Conservation (phyloP, 2,797 vertebrate genomes). For the Propithecus perrieri region DNA sequence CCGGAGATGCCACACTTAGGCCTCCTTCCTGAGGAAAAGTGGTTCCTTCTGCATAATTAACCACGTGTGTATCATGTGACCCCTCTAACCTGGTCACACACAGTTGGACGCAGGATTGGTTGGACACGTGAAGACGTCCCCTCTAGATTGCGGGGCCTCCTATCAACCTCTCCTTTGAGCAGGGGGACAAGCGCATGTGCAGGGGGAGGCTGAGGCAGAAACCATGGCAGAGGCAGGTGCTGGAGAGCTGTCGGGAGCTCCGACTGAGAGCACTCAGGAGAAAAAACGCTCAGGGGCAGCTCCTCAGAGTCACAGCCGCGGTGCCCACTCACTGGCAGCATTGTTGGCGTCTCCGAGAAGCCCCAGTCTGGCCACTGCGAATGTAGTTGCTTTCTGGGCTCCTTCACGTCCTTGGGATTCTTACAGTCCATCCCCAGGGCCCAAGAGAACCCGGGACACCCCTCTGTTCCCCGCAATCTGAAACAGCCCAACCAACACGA, state of each 20-base stretch:
- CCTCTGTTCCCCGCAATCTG: not conserved
- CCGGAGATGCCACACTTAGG: rapidly evolving
- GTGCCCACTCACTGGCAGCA: not conserved
- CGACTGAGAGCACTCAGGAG: rapidly evolving
- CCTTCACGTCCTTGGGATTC: not conserved
- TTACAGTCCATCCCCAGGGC: not conserved
- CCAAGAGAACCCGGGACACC: not conserved
- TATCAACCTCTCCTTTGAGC: not conserved
- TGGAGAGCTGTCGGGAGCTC: not conserved
- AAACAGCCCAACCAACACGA: not conserved
- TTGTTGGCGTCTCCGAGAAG: not conserved
- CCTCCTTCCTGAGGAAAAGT: not conserved
- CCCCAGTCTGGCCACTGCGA: not conserved
- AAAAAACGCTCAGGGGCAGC: no score
- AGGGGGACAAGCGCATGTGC: no score
- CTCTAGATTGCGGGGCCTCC: not conserved
- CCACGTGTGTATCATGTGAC: not conserved
- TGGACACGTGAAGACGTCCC: no score
- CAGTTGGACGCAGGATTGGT: not conserved
- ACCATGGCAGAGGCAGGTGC: not conserved
- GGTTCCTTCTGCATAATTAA: not conserved
- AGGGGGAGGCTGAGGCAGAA: not conserved
- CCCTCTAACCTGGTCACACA: not conserved
- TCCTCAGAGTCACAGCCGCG: not conserved
- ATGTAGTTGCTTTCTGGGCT: not conserved